Base-by-base conservation (phyloP, 2,797 vertebrate species). In the Spatula clypeata region DNA sequence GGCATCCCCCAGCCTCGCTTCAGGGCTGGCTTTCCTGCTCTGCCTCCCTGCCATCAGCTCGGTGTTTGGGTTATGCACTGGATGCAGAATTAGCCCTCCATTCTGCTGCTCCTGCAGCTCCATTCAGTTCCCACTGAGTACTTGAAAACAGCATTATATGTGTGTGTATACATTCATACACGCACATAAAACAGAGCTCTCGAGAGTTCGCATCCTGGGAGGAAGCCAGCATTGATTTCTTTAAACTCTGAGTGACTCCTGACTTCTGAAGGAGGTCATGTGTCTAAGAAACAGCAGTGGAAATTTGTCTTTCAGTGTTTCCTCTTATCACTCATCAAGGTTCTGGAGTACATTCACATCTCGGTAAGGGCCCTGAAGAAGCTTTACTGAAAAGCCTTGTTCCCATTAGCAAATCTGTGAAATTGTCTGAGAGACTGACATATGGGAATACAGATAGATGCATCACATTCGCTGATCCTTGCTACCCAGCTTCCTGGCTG, bases 231-330 rank as follows among this genome's bases (percentile, higher is more conserved):
- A 57, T 3, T 64, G 71, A 86, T 84, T 95, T 88, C 66, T 91
- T 87, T 92, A 87, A 93, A 91, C 62, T 86, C 69, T 70, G 77
- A 81, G 34, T 84, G 86, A 95, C 65, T 95, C 79, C 82, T 94
- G 81, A 93, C 90, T 93, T 95, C 64, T 13, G 49, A 94, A 95
- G 76, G 45, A 91, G 69, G 84, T 92, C 84, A 40, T 45, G 70
- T 86, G 90, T 91, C 76, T 96, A 88, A 89, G 81, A 94, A 93
- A 83, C 65, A 90, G 79, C 57, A 91, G 58, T 88, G 76, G 76
- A 94, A 95, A 92, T 93, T 70, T 88, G 71, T 92, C 88, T 90
- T 95, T 77, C 71, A 90, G 64, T 89, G 67, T 81, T 92, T 93
- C 58, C 53, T 81, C 83, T 93, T 91, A 86, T 89, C 88, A 86